Percentiles rank a stretch among this genome's conserved stretches.
These are phyloP conservation scores for Agapornis roseicollis DNA, from an alignment of 2,113 vertebrate species.

Conservation along the genomic window DNA sequence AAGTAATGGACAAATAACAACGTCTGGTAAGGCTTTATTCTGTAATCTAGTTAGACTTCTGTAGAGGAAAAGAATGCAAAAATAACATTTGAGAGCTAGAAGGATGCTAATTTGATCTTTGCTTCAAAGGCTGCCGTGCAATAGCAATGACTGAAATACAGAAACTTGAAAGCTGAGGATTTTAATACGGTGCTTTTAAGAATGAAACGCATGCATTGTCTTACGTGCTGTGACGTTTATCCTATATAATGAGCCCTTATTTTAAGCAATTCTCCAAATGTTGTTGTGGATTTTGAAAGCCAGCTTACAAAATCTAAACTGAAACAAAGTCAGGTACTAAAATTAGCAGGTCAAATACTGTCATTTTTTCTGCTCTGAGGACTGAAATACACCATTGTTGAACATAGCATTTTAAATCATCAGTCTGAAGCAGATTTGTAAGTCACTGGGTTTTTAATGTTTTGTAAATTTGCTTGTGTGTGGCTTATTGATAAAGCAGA, in stretches of 20 bases:
- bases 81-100: not conserved
- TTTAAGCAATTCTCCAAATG: not conserved
- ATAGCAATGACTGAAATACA: not conserved
- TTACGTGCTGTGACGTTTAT: not conserved
- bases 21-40: conserved; percentile 35
- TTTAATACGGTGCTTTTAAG: not conserved
- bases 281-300: not conserved
- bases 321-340: not conserved
- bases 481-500: not conserved
- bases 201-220: not conserved
- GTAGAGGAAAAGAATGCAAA: not conserved
- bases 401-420: not conserved
- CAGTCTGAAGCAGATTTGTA: not conserved
- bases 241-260: not conserved
- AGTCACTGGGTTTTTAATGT: not conserved
- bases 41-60: not conserved
- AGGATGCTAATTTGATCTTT: conserved; percentile 20
- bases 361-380: not conserved
- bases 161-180: not conserved
- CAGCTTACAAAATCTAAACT: not conserved
- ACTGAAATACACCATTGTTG: not conserved
- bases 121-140: not conserved
- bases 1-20: conserved; percentile 33
- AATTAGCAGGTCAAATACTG: not conserved
- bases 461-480: not conserved